phyloP scores from a whole-genome alignment of 2,888 invertebrate genomes.

The Cyrtodaria siliqua region DNA sequence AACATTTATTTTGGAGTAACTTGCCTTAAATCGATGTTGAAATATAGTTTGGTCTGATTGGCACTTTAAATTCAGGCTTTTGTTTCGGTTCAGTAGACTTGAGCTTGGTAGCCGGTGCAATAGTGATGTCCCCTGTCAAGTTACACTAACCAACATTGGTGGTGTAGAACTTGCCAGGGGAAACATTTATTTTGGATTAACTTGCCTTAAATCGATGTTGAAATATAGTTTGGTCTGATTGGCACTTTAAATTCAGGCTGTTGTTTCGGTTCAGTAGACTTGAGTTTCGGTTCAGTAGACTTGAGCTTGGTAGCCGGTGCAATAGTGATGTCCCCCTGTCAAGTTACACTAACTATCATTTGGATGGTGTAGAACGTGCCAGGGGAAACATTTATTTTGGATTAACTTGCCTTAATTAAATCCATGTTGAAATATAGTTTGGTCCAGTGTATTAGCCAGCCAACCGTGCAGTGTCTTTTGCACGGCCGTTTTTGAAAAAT shows the following conservation, averaged over 20 bases:
- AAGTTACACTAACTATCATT: background rate
- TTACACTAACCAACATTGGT: background rate
- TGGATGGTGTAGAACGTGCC: too few species aligned
- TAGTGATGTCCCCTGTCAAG: slow-evolving; percentile 6
- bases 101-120: slow-evolving; percentile 15
- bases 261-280: slow-evolving; percentile 16
- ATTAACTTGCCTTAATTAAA: too few species aligned
- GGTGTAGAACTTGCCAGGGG: too few species aligned
- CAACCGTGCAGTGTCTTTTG: too few species aligned
- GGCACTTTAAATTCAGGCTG: slow-evolving; percentile 20
- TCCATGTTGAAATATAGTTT: too few species aligned
- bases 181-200: too few species aligned
- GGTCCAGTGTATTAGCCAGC: too few species aligned
- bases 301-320: slow-evolving; percentile 40
- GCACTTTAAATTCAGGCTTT: too few species aligned
- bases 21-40: too few species aligned
- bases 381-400: background rate
- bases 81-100: too few species aligned
- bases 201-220: too few species aligned
- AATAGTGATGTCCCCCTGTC: slow-evolving; percentile 16
- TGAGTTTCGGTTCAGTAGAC: slow-evolving; percentile 21
- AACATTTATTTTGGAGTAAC: background rate
- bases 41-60: background rate
- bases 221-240: background rate
- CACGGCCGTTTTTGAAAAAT: too few species aligned